phyloP scores from a whole-genome alignment of 2,888 invertebrate species.

The Andrena praecox region DNA sequence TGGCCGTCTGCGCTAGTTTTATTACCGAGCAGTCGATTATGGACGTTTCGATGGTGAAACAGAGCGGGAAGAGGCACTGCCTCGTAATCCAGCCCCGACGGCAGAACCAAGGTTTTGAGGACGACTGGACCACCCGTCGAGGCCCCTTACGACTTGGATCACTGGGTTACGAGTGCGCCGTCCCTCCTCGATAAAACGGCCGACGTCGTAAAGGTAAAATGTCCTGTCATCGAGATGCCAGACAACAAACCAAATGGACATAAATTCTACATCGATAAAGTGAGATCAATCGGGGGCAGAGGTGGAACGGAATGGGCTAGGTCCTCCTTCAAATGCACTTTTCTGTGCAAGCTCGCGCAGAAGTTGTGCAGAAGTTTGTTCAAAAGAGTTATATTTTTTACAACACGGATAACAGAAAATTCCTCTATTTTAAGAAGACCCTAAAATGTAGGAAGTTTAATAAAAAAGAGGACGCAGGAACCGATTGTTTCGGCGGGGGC shows the following conservation, averaged over 20 bases:
- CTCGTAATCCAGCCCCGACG: constrained; percentile 7
- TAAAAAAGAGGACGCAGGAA: too few species aligned
- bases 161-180: constrained; percentile 38
- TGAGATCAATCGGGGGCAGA: not conserved
- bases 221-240: constrained; percentile 26
- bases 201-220: constrained; percentile 29
- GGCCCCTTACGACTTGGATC: constrained; percentile 41
- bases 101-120: constrained; percentile 19
- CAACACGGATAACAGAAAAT: not conserved
- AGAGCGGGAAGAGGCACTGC: constrained; percentile 23
- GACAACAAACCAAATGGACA: constrained; percentile 25
- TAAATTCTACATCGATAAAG: constrained; percentile 24
- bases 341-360: not conserved
- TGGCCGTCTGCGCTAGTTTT: constrained; percentile 51
- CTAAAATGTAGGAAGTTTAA: not conserved
- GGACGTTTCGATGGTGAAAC: constrained; percentile 37
- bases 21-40: constrained; percentile 60
- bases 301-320: constrained; percentile 1
- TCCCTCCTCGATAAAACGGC: constrained; percentile 11
- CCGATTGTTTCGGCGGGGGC: too few species aligned
- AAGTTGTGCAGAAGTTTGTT: not conserved
- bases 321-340: not conserved
- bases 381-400: not conserved
- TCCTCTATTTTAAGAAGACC: not conserved
- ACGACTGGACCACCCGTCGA: constrained; percentile 15